Evolutionary conservation across 2,888 invertebrate species (phyloP), one percentile per base, ranked within the genome.

Genomic region (Harpalus rufipes): DNA sequence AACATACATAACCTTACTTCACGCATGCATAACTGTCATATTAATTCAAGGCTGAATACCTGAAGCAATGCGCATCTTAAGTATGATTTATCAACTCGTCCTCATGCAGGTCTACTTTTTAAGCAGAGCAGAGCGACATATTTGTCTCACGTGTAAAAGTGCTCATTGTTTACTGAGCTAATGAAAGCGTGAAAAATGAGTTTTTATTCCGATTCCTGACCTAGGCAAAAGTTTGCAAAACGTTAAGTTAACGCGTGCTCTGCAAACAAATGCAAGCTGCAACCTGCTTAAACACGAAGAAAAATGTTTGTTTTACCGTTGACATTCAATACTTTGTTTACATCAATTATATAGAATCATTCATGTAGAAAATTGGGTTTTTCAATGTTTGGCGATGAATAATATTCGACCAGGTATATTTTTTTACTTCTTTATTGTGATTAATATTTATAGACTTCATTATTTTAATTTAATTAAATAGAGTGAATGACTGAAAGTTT

Each of bases 321-420:
- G 63, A 80, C 63, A 80, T 80, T 63, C 80, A 80, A 80, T 80
- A 63, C 63, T 61, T 12, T 79, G 56, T 80, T 80, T 80, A 63
- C 80, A 80, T 80, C 80, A 80, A 80, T 80, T 80, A 80, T 63
- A n/a, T 61, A 44, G 44, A 63, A n/a, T 21, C 25, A 18, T 63
- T 80, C 63, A 80, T 7, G 80, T 63, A 80, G 80, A 80, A 80
- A 80, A 80, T 80, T 63, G 1, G n/a, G 39, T 25, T 59, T 59
- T 79, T 80, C 14, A 14, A 39, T 39, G 68, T 68, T 63, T 68
- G 68, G 12, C 32, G 32, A n/a, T 65, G 25, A 65, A 65, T 65
- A 65, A 65, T 65, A 10, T 65, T 8, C 61, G 21, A 68, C 39
- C 14, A 68, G 68, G 51, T 8, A 41, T 6, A 14, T 16, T 74